Conservation (phyloP, 2,113 vertebrate species). For the cattle (Bos taurus) region ARS-UCD2.0 NC_037346.1:10414001-10414500, state of each 20-base stretch:
- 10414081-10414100: background rate
- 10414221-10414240: background rate
- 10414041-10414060: background rate
- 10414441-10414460: background rate
- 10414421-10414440: background rate
- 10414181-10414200: background rate
- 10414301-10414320: background rate
- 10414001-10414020: background rate
- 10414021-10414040: background rate
- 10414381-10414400: background rate
- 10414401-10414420: background rate
- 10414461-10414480: conserved; percentile 17
- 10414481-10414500: background rate
- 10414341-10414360: background rate
- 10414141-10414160: background rate
- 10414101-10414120: background rate
- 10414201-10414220: background rate
- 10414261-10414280: background rate
- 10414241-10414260: background rate
- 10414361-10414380: background rate
- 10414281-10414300: background rate
- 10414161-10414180: background rate
- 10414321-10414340: background rate
- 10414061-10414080: background rate
- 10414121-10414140: background rate